Base-by-base conservation (phyloP, 2,888 invertebrate species). In the Hipparchia semele region DNA sequence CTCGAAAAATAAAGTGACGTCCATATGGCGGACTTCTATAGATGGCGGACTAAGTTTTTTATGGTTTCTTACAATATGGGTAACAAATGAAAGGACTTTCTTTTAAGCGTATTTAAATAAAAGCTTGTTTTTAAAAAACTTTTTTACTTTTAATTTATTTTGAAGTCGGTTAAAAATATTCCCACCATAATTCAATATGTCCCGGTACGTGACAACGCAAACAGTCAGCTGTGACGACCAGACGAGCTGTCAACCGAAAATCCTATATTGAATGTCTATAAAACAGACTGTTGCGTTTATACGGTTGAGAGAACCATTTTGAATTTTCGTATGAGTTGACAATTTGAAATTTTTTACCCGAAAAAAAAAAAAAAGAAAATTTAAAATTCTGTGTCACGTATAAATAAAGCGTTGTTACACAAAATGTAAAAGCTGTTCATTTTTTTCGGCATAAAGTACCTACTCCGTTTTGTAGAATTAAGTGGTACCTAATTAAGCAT, bases 171-270 rank as follows among this genome's bases (percentile, higher is more conserved):
- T 66, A 66, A 53, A 53, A 66, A 66, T 46, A 13, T 54, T 66
- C 53, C 39, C 33, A 33, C 56, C 67, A 67, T 68, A 68, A 59
- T 49, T 53, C 60, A 51, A 61, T 53, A 61, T 53, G 51, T 23
- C 3, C 12, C 9, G 60, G 51, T 64, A 64, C 39, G 68, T 69
- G 33, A 68, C 68, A 60, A 53, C 69, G 51, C 59, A 33, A 68
- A 69, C 69, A 69, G 60, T 69, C 69, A 69, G 53, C 69, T 69
- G 69, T 69, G 69, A 69, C 69, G 61, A 61, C 53, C 58, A 39
- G 61, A 61, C 64, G 60, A 12, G 70, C 73, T 46, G 70, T 73
- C 73, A 71, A 73, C 73, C 70, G 75, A 73, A 68, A 65, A 73
- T 75, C 73, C 72, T 68, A 68, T 54, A 69, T 69, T 69, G 69